phyloP scores from a whole-genome alignment of 2,888 invertebrate genomes.

The Conistra vaccinii region DNA sequence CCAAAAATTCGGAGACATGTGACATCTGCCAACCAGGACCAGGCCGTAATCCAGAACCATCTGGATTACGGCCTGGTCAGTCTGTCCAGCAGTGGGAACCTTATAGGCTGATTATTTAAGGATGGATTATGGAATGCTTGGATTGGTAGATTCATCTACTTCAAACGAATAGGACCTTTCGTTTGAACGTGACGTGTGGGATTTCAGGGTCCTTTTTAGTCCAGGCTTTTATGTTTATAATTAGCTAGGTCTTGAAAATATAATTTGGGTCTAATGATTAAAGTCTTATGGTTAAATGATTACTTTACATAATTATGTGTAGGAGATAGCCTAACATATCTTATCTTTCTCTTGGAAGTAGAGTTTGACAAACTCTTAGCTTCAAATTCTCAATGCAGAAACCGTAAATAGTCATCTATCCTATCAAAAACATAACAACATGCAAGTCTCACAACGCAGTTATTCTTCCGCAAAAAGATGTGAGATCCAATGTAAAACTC shows the following conservation, averaged over 20 bases:
- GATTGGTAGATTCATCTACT: neutral
- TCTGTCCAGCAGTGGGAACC: too few relatives aligned
- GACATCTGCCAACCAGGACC: too few relatives aligned
- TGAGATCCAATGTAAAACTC: too few relatives aligned
- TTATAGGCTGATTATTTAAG: too few relatives aligned
- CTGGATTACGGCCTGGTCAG: too few relatives aligned
- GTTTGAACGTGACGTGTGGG: neutral
- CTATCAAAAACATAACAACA: too few relatives aligned
- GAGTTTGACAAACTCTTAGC: neutral
- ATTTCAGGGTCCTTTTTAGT: neutral
- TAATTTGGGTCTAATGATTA: neutral
- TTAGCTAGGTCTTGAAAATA: neutral
- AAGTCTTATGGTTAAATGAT: neutral
- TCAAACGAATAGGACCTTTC: conserved; percentile 1
- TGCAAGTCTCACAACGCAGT: too few relatives aligned
- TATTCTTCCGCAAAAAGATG: too few relatives aligned
- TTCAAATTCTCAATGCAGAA: neutral
- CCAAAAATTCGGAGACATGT: too few relatives aligned
- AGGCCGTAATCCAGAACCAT: too few relatives aligned
- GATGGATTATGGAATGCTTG: too few relatives aligned
- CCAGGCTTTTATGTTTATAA: neutral
- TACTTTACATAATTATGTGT: neutral
- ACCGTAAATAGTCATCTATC: neutral
- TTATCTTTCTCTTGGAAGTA: too few relatives aligned
- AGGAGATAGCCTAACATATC: neutral